Evolutionary conservation across 1,140 invertebrate species (phyloP), one percentile per base, ranked within the genome.

Genomic region (Heliconius hermathena): DNA sequence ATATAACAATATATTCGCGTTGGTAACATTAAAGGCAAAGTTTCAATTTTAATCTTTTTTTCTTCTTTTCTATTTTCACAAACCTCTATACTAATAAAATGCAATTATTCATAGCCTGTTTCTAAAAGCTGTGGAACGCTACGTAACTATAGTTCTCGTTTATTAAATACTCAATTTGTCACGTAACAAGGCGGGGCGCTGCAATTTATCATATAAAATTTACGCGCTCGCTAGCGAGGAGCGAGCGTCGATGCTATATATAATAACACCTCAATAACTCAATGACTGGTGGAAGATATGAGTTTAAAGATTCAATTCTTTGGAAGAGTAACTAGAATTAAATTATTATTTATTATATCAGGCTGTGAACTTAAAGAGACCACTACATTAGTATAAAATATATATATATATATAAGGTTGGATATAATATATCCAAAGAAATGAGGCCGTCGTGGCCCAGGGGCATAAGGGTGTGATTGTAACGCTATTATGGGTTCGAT

Each of bases 171-270:
- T 66, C 60, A 66, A 66, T 66, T 66, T 66, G 60, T 66, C 60
- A 66, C 60, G 22, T 66, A 66, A 66, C n/a, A 26, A 66, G 60
- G 60, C 60, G 60, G 60, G 60, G 60, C 60, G 60, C n/a, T 66
- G 60, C 60, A 66, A 66, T 66, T 66, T 66, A 66, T 66, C 60
- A 66, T 66, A 66, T 66, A 66, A 66, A 66, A 66, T 66, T 66
- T 66, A 66, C 60, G 60, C 60, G 60, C 22, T 66, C 60, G 60
- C 60, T 66, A 66, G 60, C 60, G 60, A 66, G 60, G 22, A 66
- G 60, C 60, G 60, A 66, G 60, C 60, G 0, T 66, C 60, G 22
- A 66, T 66, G 60, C 60, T 11, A 66, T 66, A 66, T 26, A 29
- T 66, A 66, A 66, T 66, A 66, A 26, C 60, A 66, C 60, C 60